Conservation (phyloP, 2,888 invertebrate species). For the Erynnis tages region DNA sequence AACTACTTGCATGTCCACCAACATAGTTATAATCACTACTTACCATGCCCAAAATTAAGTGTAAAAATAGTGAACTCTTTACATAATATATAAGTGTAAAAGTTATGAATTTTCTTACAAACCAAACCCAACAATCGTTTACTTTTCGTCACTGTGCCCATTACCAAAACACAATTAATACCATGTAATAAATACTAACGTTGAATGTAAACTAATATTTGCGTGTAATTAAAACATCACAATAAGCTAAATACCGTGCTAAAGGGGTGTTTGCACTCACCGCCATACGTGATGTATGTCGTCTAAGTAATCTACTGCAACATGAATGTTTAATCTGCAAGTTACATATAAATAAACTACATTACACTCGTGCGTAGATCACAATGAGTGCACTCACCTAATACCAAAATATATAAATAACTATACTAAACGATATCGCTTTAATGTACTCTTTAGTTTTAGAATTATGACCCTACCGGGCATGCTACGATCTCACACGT, state of each 20-base stretch:
- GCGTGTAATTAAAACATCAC: conserved; percentile 16
- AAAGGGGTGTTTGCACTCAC: conserved; percentile 63
- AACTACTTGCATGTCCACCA: too few relatives aligned
- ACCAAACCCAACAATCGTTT: conserved; percentile 1
- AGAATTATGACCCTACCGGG: conserved; percentile 50
- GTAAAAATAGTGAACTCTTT: too few relatives aligned
- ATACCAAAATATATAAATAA: not conserved
- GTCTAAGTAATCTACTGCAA: conserved; percentile 73
- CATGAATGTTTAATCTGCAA: conserved; percentile 72
- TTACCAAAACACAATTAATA: conserved; percentile 15
- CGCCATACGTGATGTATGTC: conserved; percentile 64
- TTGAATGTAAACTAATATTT: conserved; percentile 30
- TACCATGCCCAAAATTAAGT: not conserved
- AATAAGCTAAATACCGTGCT: conserved; percentile 30
- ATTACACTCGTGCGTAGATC: conserved; percentile 17
- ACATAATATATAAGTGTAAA: too few relatives aligned
- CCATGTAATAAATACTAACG: conserved; percentile 6
- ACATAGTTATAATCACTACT: not conserved
- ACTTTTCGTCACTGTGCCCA: conserved; percentile 7
- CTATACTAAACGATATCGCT: not conserved
- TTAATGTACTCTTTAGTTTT: not conserved
- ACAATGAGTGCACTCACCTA: conserved; percentile 30
- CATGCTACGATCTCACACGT: conserved; percentile 50
- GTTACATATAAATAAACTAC: conserved; percentile 40
- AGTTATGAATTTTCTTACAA: not conserved